Percentiles rank a stretch among this genome's conserved stretches.
These are phyloP conservation scores for Mobula birostris DNA, from an alignment of 2,113 vertebrate genomes.

Conservation along the genomic window DNA sequence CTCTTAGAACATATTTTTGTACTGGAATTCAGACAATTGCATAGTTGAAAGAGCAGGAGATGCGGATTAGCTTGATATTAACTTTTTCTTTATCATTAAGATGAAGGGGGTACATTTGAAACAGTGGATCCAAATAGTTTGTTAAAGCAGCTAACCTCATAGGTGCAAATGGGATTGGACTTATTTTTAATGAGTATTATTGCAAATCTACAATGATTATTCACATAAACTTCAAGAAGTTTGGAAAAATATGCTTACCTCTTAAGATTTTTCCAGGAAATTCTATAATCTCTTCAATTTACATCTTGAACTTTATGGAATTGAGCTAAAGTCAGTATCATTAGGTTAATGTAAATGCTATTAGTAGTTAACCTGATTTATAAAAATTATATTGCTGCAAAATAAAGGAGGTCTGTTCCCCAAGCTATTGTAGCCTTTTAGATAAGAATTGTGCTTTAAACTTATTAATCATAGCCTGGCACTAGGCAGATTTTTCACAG, in stretches of 20 bases:
- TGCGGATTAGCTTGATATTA: too few species aligned
- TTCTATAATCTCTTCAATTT: not conserved
- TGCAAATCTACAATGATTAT: not conserved
- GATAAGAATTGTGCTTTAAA: not conserved
- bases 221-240: not conserved
- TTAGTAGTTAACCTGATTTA: too few species aligned
- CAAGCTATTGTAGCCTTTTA: not conserved
- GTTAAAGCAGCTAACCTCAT: not conserved
- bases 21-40: not conserved
- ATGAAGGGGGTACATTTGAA: not conserved
- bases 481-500: not conserved
- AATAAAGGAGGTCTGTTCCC: not conserved
- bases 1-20: not conserved
- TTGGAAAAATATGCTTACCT: not conserved
- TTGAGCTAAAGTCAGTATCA: not conserved
- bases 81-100: not conserved
- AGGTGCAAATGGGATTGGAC: not conserved
- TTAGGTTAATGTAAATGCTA: too few species aligned
- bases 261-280: too few species aligned
- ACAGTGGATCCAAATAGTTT: not conserved
- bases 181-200: not conserved
- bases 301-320: not conserved
- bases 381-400: not conserved
- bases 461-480: not conserved
- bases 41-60: not conserved